Evolutionary conservation across 2,888 invertebrate genomes (phyloP), one percentile per base, ranked within the genome.

Genomic region (Himalopsyche tibetana): DNA sequence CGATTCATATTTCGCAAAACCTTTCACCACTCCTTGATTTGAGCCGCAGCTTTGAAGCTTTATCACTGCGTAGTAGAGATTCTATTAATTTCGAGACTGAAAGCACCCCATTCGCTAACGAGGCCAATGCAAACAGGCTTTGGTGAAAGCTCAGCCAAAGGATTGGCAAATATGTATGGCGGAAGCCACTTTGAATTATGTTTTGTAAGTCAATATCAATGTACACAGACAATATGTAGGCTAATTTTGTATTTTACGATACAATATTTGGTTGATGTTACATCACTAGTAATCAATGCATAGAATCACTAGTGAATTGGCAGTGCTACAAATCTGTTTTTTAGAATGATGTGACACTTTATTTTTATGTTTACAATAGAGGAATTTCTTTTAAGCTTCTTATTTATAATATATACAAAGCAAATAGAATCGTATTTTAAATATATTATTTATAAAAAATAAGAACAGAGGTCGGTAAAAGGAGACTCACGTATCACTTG

Each of bases 121-220:
- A 87, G 86, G 85, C 86, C 86, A 80, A 74, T 56, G 86, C 87
- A 87, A 87, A 87, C 87, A 87, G 84, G 87, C 87, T 84, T 87
- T 86, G 80, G 86, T 84, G 86, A 87, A 51, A 83, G 83, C 83
- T 74, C 80, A 84, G 69, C 87, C 45, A 82, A 84, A 82, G 84
- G 85, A 85, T 84, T 63, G 82, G 69, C 86, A 87, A 87, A 87
- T 85, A 85, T 85, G 80, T 56, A 80, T 45, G 42, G 63, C 19
- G 79, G 42, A 80, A 80, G 80, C 80, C 17, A 80, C 42, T 80
- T 80, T 80, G 80, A 38, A 80, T 80, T 63, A 63, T 63, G 63
- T 63, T 63, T 63, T 63, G 63, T 63, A 28, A 63, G 63, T 63
- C 63, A 63, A 63, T 19, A 63, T 63, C 63, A 63, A 63, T 63